These are phyloP conservation scores for Eugnorisma glareosa DNA, from an alignment of 2,888 invertebrate species.

Conservation along the genomic window DNA sequence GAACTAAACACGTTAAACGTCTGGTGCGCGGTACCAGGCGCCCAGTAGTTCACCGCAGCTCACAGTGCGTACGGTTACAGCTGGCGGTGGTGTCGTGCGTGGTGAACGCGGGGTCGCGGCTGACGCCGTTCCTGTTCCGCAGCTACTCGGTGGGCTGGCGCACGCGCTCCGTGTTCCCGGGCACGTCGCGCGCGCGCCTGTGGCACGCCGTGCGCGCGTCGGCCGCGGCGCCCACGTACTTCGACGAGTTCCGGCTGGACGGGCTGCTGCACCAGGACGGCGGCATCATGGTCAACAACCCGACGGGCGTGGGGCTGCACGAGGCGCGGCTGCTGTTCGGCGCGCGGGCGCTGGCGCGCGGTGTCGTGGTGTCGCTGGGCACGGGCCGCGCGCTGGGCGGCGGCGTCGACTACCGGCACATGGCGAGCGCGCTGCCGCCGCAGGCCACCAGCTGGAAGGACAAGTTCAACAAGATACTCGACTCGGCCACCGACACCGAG, in stretches of 20 bases:
- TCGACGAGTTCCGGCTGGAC: slow-evolving; percentile 94
- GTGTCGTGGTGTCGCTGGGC: slow-evolving; percentile 95
- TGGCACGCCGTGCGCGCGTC: slow-evolving; percentile 97
- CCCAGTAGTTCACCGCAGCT: background rate
- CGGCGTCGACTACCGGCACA: slow-evolving; percentile 51
- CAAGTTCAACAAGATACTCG: slow-evolving; percentile 95
- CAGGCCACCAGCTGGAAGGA: slow-evolving; percentile 92
- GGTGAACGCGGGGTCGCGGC: slow-evolving; percentile 92
- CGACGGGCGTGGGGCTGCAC: slow-evolving; percentile 96
- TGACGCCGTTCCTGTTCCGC: slow-evolving; percentile 95
- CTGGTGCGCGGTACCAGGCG: too few species aligned
- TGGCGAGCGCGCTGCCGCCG: slow-evolving; percentile 34
- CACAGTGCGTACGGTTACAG: slow-evolving; percentile 77
- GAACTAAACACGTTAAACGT: too few species aligned
- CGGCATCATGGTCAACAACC: slow-evolving; percentile 96
- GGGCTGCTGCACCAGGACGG: slow-evolving; percentile 95
- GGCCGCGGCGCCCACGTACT: slow-evolving; percentile 97
- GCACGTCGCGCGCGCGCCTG: slow-evolving; percentile 92
- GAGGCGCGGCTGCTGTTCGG: slow-evolving; percentile 97
- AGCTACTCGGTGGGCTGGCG: slow-evolving; percentile 94
- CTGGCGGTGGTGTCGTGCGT: slow-evolving; percentile 95
- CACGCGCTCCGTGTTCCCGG: slow-evolving; percentile 93
- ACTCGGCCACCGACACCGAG: slow-evolving; percentile 97
- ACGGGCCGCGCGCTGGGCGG: slow-evolving; percentile 91
- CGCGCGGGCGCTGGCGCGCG: slow-evolving; percentile 91